Evolutionary conservation across 2,113 vertebrate genomes (phyloP).

Genomic region (Entosphenus tridentatus): DNA sequence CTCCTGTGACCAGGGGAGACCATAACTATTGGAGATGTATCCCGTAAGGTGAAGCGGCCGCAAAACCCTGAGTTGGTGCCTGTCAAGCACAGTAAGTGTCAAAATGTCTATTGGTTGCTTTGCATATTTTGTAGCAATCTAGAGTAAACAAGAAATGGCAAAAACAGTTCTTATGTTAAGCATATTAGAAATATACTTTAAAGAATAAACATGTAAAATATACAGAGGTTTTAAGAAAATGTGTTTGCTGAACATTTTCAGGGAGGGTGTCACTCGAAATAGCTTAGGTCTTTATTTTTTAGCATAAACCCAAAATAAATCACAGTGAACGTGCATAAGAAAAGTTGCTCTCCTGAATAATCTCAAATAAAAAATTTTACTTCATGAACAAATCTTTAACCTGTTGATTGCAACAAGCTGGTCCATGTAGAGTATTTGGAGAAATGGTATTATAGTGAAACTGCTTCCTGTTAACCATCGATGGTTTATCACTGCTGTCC

Average conservation of each 20-base stretch:
- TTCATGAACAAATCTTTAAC: too few relatives aligned
- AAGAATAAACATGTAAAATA: neutral
- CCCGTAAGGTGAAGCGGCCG: constrained; percentile 52
- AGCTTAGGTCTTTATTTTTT: too few relatives aligned
- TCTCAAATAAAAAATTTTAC: too few relatives aligned
- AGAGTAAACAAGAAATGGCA: neutral
- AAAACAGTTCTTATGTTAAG: neutral
- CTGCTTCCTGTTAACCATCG: too few relatives aligned
- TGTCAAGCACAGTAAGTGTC: constrained; percentile 57
- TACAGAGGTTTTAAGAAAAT: constrained; percentile 1
- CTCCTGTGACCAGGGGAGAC: constrained; percentile 32
- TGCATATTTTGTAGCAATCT: neutral
- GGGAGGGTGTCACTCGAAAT: too few relatives aligned
- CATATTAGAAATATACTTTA: neutral
- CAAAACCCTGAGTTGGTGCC: constrained; percentile 73
- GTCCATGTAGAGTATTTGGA: too few relatives aligned
- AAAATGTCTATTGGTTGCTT: neutral
- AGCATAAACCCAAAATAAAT: too few relatives aligned
- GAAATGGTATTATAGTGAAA: too few relatives aligned
- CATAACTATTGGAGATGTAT: constrained; percentile 71
- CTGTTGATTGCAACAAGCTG: too few relatives aligned
- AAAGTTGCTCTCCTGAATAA: too few relatives aligned
- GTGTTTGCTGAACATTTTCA: constrained; percentile 13
- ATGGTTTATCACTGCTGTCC: too few relatives aligned
- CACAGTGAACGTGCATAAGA: too few relatives aligned